phyloP scores from a whole-genome alignment of 2,797 vertebrate genomes.

The Anabas testudineus region DNA sequence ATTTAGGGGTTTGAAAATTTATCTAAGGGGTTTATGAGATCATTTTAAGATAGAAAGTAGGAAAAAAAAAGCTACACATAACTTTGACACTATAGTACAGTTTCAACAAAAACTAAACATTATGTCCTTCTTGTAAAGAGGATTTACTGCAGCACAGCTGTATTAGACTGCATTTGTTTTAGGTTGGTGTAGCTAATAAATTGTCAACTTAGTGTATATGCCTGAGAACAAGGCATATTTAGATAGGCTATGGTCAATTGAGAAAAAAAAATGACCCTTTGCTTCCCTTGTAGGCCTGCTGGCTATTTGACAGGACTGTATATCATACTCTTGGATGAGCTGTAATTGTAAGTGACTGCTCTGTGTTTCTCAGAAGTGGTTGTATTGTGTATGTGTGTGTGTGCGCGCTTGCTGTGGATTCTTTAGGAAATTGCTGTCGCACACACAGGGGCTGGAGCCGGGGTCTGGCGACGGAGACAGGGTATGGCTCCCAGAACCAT shows the following conservation, averaged over 20 bases:
- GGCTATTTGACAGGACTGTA: constrained; percentile 68
- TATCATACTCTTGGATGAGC: constrained; percentile 70
- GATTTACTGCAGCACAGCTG: too few species aligned
- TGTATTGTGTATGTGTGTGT: constrained; percentile 21
- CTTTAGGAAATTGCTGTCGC: constrained; percentile 91
- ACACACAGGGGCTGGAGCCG: constrained; percentile 82
- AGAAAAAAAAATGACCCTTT: constrained; percentile 25
- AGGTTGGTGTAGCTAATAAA: neutral
- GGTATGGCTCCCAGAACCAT: constrained; percentile 86
- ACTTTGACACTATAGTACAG: too few species aligned
- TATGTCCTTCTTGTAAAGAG: too few species aligned
- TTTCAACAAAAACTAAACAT: too few species aligned
- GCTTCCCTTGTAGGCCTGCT: constrained; percentile 36
- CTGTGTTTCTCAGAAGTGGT: constrained; percentile 64
- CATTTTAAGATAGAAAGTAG: too few species aligned
- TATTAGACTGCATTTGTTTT: too few species aligned
- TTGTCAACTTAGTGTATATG: neutral
- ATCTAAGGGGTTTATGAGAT: too few species aligned
- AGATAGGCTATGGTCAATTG: constrained; percentile 29
- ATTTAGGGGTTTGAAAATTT: too few species aligned
- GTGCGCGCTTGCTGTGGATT: constrained; percentile 83
- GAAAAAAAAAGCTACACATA: too few species aligned
- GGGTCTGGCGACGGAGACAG: constrained; percentile 83
- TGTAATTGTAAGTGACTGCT: constrained; percentile 73
- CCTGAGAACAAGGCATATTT: constrained; percentile 2